Conservation (phyloP, 2,888 invertebrate species). For the Drosophila paramelanica region DNA sequence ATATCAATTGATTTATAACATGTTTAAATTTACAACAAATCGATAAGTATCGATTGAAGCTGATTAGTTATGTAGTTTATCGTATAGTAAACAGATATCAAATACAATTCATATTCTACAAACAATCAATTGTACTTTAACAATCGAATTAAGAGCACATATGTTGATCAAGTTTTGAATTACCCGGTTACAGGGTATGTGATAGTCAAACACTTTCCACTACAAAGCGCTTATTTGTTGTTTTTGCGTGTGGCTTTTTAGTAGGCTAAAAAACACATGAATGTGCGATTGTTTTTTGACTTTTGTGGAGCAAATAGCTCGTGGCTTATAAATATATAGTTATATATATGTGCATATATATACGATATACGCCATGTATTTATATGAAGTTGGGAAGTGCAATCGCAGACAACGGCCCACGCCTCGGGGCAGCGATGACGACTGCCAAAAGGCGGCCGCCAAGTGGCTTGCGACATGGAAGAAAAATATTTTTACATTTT, state of each 20-base stretch:
- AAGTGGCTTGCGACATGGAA: conserved; percentile 48
- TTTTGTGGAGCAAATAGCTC: conserved; percentile 44
- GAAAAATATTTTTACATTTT: conserved; percentile 38
- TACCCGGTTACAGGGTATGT: background rate
- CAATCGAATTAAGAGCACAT: too few species aligned
- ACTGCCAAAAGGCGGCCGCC: conserved; percentile 24
- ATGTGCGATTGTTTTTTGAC: conserved; percentile 24
- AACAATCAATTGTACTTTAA: too few species aligned
- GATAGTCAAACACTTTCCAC: background rate
- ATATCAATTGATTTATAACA: too few species aligned
- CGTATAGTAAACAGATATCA: too few species aligned
- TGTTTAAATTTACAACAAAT: background rate
- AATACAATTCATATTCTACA: too few species aligned
- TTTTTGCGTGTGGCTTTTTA: background rate
- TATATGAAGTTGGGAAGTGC: conserved; percentile 47
- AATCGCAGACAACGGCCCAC: conserved; percentile 44
- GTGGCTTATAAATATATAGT: conserved; percentile 9
- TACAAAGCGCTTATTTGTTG: background rate
- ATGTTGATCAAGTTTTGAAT: too few species aligned
- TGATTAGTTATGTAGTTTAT: too few species aligned
- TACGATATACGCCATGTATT: conserved; percentile 14
- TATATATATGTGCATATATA: conserved; percentile 6
- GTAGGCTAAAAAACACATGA: conserved; percentile 14
- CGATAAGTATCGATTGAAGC: too few species aligned
- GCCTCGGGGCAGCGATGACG: conserved; percentile 11